Conservation (phyloP, 2,797 vertebrate genomes). For the Saguinus oedipus region DNA sequence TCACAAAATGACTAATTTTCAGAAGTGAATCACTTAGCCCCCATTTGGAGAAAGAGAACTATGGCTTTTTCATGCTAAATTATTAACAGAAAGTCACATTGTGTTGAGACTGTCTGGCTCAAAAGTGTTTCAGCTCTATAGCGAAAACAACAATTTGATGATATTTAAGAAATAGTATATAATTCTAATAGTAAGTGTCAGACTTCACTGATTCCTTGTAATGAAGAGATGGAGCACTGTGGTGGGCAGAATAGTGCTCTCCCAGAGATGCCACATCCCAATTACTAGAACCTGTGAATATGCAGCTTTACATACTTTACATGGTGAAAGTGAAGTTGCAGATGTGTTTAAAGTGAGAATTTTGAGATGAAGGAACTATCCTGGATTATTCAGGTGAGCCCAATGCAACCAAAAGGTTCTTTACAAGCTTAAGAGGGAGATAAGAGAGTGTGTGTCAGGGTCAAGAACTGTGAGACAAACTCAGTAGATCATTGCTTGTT, state of each 20-base stretch:
- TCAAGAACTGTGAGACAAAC: not conserved
- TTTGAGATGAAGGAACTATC: not conserved
- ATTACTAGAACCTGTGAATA: not conserved
- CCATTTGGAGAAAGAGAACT: not conserved
- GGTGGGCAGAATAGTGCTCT: not conserved
- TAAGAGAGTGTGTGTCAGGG: not conserved
- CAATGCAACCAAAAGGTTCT: not conserved
- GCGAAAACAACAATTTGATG: not conserved
- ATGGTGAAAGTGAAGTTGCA: not conserved
- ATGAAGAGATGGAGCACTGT: not conserved
- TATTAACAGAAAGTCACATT: not conserved
- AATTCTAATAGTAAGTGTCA: not conserved
- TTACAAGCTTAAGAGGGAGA: not conserved
- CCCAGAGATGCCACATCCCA: not conserved
- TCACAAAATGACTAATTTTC: slow-evolving; percentile 13
- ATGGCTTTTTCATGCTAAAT: not conserved
- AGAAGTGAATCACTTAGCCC: not conserved
- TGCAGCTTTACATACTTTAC: not conserved
- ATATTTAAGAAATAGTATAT: not conserved
- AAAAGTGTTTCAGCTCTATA: not conserved
- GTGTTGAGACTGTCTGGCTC: not conserved
- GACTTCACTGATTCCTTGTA: not conserved
- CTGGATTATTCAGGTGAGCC: not conserved
- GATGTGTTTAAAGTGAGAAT: not conserved
- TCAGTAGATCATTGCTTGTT: not conserved